A percentile compares a stretch with the other conserved stretches of the same genome.
Conservation (phyloP, 2,888 invertebrate species). For the Apomyelois bistriatella region DNA sequence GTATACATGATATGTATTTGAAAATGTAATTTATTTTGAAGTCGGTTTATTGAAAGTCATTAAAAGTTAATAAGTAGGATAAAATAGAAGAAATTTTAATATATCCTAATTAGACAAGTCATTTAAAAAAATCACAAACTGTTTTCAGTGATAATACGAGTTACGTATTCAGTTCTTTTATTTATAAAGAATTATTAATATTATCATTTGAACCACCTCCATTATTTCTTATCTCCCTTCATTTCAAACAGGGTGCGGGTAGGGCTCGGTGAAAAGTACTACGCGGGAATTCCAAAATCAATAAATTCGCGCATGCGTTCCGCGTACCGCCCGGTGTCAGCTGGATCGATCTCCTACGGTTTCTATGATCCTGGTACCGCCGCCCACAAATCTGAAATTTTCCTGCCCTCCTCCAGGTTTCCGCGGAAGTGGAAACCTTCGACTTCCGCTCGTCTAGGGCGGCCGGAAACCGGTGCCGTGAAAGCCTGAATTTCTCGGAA, state of each 20-base stretch:
- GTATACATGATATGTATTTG: too few relatives aligned
- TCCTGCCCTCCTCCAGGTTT: constrained; percentile 69
- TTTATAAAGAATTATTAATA: too few relatives aligned
- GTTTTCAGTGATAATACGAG: too few relatives aligned
- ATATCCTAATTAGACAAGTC: too few relatives aligned
- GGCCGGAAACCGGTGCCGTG: constrained; percentile 33
- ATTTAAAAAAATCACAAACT: too few relatives aligned
- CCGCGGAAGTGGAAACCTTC: constrained; percentile 55
- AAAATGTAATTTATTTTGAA: too few relatives aligned
- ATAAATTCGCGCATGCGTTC: constrained; percentile 55
- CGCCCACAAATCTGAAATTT: constrained; percentile 77
- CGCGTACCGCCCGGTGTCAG: constrained; percentile 1
- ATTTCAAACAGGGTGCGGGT: constrained; percentile 13
- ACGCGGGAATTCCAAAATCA: constrained; percentile 32
- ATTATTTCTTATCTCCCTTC: not conserved
- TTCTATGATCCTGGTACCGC: constrained; percentile 56
- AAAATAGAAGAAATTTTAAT: too few relatives aligned
- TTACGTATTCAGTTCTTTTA: too few relatives aligned
- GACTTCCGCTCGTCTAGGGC: constrained; percentile 62
- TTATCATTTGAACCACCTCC: not conserved
- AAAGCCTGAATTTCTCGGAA: not conserved
- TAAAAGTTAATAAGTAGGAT: too few relatives aligned
- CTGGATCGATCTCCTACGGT: constrained; percentile 27
- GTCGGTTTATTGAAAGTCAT: too few relatives aligned
- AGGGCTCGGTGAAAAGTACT: too few relatives aligned